Evolutionary conservation across 2,888 invertebrate genomes (phyloP).

Genomic region (Axea sp.): DNA sequence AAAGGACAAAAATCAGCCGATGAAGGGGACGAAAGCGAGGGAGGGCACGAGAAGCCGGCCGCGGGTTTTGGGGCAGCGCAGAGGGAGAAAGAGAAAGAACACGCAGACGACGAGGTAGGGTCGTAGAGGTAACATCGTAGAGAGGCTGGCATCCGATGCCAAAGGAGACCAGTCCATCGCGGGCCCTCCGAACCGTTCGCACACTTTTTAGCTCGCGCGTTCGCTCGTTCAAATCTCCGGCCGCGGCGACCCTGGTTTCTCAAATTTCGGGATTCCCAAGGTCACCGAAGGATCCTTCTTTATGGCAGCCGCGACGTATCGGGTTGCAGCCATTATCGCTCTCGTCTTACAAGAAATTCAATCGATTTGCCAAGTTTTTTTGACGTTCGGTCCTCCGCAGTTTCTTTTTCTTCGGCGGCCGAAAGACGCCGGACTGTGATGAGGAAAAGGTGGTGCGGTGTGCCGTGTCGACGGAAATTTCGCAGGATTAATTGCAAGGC

Average conservation of each 20-base stretch:
- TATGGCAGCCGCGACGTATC: conserved; percentile 36
- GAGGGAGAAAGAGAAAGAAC: conserved; percentile 66
- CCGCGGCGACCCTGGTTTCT: background rate
- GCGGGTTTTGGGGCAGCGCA: conserved; percentile 52
- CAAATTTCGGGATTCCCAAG: too few species aligned
- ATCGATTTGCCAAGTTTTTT: conserved; percentile 6
- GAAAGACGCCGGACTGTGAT: conserved; percentile 48
- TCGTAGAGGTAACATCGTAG: conserved; percentile 74
- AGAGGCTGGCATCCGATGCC: conserved; percentile 78
- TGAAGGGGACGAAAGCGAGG: conserved; percentile 51
- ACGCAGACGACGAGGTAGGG: conserved; percentile 72
- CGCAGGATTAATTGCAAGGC: conserved; percentile 72
- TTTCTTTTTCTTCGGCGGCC: conserved; percentile 19
- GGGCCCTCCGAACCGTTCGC: conserved; percentile 55
- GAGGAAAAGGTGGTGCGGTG: conserved; percentile 48
- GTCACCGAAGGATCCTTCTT: too few species aligned
- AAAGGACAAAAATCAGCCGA: conserved; percentile 57
- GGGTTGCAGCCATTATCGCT: conserved; percentile 37
- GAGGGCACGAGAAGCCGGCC: conserved; percentile 50
- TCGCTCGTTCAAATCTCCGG: conserved; percentile 48
- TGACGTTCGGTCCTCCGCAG: background rate
- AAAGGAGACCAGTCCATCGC: conserved; percentile 79
- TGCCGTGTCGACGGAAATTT: conserved; percentile 61
- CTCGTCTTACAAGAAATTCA: conserved; percentile 46
- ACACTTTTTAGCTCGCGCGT: conserved; percentile 53